Evolutionary conservation across 2,888 invertebrate species (phyloP).

Genomic region (Laspeyria flexula): DNA sequence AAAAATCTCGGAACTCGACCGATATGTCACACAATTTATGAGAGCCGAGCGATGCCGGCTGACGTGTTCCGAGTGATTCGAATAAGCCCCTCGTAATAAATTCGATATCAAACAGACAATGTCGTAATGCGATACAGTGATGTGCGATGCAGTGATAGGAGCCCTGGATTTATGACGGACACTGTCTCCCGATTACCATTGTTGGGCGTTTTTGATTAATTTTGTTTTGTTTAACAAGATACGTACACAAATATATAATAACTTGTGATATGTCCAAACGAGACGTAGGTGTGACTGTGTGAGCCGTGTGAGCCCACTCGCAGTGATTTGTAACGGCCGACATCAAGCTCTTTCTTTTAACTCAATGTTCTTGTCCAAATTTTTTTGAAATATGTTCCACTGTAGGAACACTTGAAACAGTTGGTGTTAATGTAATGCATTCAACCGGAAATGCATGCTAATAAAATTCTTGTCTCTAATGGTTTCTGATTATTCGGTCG

Average conservation of each 20-base stretch:
- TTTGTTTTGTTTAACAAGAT: constrained; percentile 57
- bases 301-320: constrained; percentile 20
- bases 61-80: constrained; percentile 75
- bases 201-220: constrained; percentile 58
- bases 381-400: constrained; percentile 23
- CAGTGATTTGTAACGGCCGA: constrained; percentile 37
- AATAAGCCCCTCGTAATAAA: constrained; percentile 73
- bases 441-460: constrained; percentile 36
- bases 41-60: constrained; percentile 66
- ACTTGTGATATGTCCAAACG: constrained; percentile 33
- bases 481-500: constrained; percentile 18
- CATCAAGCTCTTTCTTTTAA: constrained; percentile 18
- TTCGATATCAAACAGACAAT: constrained; percentile 79
- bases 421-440: constrained; percentile 31
- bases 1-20: constrained; percentile 73
- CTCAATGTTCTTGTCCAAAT: constrained; percentile 30
- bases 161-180: constrained; percentile 71
- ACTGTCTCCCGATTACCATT: constrained; percentile 55
- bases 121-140: constrained; percentile 78
- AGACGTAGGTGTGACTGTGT: constrained; percentile 41
- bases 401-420: constrained; percentile 22
- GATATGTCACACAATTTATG: constrained; percentile 83
- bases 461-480: constrained; percentile 35
- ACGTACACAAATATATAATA: constrained; percentile 33
- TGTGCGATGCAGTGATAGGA: constrained; percentile 72